phyloP scores from a whole-genome alignment of 2,797 vertebrate species.

The Peromyscus eremicus region DNA sequence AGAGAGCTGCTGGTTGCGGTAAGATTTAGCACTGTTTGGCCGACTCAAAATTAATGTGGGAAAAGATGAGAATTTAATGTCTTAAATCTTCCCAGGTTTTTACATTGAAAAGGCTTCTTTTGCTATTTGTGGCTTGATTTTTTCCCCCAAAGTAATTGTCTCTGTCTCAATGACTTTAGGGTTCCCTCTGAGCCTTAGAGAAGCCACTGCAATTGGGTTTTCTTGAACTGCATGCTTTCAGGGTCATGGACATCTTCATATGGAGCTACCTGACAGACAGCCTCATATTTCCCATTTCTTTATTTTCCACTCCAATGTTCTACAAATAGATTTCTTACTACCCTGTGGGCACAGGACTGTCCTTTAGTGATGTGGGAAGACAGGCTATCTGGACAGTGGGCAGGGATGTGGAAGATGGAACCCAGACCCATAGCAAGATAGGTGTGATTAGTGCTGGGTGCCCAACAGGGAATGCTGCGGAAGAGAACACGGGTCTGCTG shows the following conservation, averaged over 20 bases:
- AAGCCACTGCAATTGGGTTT: not conserved
- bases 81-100: slow-evolving; percentile 47
- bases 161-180: slow-evolving; percentile 51
- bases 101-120: slow-evolving; percentile 47
- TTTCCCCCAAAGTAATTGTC: not conserved
- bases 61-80: slow-evolving; percentile 47
- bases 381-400: not conserved
- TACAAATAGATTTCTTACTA: slow-evolving; percentile 19
- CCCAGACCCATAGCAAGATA: not conserved
- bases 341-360: not conserved
- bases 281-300: not conserved
- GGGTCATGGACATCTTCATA: not conserved
- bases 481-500: not conserved
- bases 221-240: slow-evolving; percentile 56
- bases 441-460: accelerated
- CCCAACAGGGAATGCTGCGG: accelerated
- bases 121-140: not conserved
- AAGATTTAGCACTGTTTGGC: not conserved
- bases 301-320: not conserved
- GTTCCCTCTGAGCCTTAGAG: not conserved
- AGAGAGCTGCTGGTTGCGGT: not conserved
- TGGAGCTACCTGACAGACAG: not conserved
- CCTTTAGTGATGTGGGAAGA: not conserved
- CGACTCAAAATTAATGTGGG: slow-evolving; percentile 43
- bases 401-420: not conserved